Conservation (phyloP, 2,797 vertebrate species). For the Zenarchopterus dispar region DNA sequence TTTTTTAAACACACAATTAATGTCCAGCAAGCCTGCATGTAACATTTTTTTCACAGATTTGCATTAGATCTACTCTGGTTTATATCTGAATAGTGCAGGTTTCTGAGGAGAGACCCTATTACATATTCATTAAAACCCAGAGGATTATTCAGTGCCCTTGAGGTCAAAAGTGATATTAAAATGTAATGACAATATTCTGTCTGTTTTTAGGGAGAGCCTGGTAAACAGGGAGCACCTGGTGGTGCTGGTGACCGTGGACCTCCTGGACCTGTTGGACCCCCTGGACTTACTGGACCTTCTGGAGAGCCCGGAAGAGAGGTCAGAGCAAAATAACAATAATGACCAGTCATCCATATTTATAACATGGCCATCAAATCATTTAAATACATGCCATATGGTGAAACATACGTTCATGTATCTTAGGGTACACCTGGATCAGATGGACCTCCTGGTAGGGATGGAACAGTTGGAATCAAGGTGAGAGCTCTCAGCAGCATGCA, state of each 20-base stretch:
- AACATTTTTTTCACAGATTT: too few species aligned
- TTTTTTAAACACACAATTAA: not conserved
- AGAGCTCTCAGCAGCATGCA: constrained; percentile 31
- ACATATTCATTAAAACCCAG: not conserved
- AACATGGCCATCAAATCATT: not conserved
- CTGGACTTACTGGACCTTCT: constrained; percentile 91
- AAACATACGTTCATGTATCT: constrained; percentile 21
- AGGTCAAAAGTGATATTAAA: constrained; percentile 10
- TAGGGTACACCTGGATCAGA: constrained; percentile 93
- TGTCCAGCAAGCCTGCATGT: too few species aligned
- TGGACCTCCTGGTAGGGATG: constrained; percentile 95
- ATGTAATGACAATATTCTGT: constrained; percentile 3
- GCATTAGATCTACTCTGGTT: too few species aligned
- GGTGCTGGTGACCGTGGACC: constrained; percentile 90
- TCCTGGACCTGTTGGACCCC: constrained; percentile 93
- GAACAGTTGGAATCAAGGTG: constrained; percentile 91
- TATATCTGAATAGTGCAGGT: too few species aligned
- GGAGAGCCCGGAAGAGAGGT: constrained; percentile 95
- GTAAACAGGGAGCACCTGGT: constrained; percentile 92
- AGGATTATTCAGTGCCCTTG: too few species aligned
- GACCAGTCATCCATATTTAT: constrained; percentile 7
- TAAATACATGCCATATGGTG: not conserved
- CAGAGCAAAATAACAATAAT: constrained; percentile 38
- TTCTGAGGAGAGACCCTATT: not conserved
- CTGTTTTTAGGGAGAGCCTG: constrained; percentile 90